Evolutionary conservation across 2,113 vertebrate genomes (phyloP), one percentile per base, ranked within the genome.

Genomic region (Aptenodytes forsteri): DNA sequence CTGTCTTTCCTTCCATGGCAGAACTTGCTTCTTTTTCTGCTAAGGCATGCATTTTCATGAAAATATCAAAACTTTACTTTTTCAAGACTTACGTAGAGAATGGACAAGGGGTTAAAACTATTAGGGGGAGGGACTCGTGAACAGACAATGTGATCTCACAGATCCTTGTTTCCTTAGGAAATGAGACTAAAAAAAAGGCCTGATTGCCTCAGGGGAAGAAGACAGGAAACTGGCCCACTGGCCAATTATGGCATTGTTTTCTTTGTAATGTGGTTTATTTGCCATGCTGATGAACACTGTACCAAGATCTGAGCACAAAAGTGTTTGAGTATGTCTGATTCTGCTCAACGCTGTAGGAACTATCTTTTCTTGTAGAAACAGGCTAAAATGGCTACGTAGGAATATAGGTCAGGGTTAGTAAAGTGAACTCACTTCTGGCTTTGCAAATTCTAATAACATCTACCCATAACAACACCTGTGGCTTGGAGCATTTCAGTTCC

Each of bases 101-200:
- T 88, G 82, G 92, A 72, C 44, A 90, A 97, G 55, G 95, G 84
- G 96, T 97, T 95, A 96, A 97, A 97, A 58, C 38, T 54, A 7
- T 61, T 65, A 66, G 19, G 22, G 65, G 56, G 90, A 83, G 92
- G 94, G 66, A 66, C 70, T 95, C 32, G 2, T 22, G 62, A 83
- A 67, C 65, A 87, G 96, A 97, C 90, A 97, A 93, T 73, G 71
- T 93, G 93, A 95, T 97, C 97, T 94, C 27, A 30, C 36, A 93
- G 92, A 87, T 95, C 90, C 93, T 93, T 5, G 5, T 97, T 97
- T 97, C 97, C 97, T 96, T 97, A 97, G 96, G 97, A 97, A 97
- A 94, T 93, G 97, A 95, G 92, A 79, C 95, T 71, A 91, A 96
- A 87, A 89, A 95, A 94, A 61, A 80, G 20, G 36, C 62, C 87